Percentiles rank a stretch among this genome's conserved stretches.
phyloP scores from a whole-genome alignment of 2,888 invertebrate species.

The Volucella bombylans region DNA sequence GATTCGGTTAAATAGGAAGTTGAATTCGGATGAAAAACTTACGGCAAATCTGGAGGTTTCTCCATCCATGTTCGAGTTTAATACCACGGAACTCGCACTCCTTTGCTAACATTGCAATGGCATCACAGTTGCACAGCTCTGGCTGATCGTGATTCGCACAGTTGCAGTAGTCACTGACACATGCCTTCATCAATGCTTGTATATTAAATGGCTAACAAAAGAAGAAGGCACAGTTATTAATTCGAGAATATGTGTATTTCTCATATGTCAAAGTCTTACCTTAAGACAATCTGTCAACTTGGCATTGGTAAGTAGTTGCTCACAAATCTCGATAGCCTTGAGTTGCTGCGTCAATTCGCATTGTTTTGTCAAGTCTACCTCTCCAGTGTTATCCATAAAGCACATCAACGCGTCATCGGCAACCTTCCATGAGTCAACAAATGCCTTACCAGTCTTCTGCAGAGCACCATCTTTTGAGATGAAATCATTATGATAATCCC shows the following conservation, averaged over 20 bases:
- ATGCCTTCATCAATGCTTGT: slow-evolving; percentile 87
- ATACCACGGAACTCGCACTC: slow-evolving; percentile 88
- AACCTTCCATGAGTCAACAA: slow-evolving; percentile 81
- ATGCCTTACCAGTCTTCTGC: slow-evolving; percentile 81
- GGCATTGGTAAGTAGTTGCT: slow-evolving; percentile 85
- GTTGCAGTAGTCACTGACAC: slow-evolving; percentile 91
- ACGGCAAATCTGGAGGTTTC: slow-evolving; percentile 92
- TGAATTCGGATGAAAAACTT: slow-evolving; percentile 82
- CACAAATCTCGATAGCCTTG: slow-evolving; percentile 85
- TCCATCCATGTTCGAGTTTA: slow-evolving; percentile 87
- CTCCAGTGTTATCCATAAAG: slow-evolving; percentile 78
- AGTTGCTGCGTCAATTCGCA: slow-evolving; percentile 78
- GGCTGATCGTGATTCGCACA: slow-evolving; percentile 84
- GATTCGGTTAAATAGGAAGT: background rate
- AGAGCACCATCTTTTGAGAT: slow-evolving; percentile 84
- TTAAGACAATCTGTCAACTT: slow-evolving; percentile 86
- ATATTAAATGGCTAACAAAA: slow-evolving; percentile 86
- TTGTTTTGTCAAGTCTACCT: slow-evolving; percentile 77
- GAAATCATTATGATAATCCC: slow-evolving; percentile 87
- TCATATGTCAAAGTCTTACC: slow-evolving; percentile 43
- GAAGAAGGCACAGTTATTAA: too few relatives aligned
- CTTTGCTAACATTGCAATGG: slow-evolving; percentile 89
- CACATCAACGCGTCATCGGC: slow-evolving; percentile 79
- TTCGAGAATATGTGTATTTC: too few relatives aligned
- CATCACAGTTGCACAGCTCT: slow-evolving; percentile 89